These are phyloP conservation scores for Ornithoptera priamus DNA, from an alignment of 2,888 invertebrate genomes.

Conservation along the genomic window DNA sequence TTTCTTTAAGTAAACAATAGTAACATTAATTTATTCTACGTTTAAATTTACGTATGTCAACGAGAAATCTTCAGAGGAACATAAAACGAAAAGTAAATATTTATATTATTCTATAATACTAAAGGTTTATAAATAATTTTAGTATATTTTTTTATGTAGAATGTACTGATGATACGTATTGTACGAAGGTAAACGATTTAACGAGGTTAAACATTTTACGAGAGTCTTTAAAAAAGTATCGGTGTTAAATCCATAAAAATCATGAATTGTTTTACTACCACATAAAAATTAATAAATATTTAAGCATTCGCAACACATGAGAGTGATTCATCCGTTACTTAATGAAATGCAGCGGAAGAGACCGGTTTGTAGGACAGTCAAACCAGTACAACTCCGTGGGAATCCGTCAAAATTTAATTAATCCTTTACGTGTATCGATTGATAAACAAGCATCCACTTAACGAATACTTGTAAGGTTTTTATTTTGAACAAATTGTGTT, in stretches of 20 bases:
- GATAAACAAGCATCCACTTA: not conserved
- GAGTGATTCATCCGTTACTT: conserved; percentile 20
- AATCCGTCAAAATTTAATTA: conserved; percentile 25
- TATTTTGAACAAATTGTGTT: not conserved
- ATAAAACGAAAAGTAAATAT: too few relatives aligned
- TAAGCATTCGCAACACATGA: conserved; percentile 27
- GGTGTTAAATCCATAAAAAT: not conserved
- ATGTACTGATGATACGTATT: too few relatives aligned
- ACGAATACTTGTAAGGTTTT: not conserved
- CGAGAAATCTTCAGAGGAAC: too few relatives aligned
- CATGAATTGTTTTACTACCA: not conserved
- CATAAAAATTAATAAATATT: conserved; percentile 24
- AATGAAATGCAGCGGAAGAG: conserved; percentile 21
- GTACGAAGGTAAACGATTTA: too few relatives aligned
- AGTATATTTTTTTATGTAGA: too few relatives aligned
- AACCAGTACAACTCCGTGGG: conserved; percentile 22
- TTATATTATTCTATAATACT: too few relatives aligned
- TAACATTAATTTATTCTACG: too few relatives aligned
- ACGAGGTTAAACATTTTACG: too few relatives aligned
- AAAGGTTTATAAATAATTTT: too few relatives aligned
- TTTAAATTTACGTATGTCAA: too few relatives aligned
- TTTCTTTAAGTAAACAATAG: too few relatives aligned
- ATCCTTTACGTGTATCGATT: conserved; percentile 16
- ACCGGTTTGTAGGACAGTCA: conserved; percentile 20
- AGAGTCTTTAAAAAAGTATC: too few relatives aligned